Percentiles rank a stretch among this genome's conserved stretches.
Conservation (phyloP, 2,888 invertebrate genomes). For the Carpatolechia fugitivella region DNA sequence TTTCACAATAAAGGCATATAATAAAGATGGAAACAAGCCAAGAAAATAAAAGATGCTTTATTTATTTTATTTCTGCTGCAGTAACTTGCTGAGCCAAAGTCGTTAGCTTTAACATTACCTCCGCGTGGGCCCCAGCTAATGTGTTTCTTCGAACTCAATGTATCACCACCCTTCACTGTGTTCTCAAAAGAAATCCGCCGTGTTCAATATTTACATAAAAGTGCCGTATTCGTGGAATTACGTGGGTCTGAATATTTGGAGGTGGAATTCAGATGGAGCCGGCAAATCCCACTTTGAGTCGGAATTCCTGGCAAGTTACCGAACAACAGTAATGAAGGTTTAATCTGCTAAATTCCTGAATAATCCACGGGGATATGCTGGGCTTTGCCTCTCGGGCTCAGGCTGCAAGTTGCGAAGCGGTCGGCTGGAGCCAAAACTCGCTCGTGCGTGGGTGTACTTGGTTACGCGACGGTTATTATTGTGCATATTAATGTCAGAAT, state of each 20-base stretch:
- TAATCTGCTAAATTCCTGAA: conserved; percentile 60
- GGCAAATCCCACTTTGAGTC: conserved; percentile 60
- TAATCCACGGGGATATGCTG: conserved; percentile 48
- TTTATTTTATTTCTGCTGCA: background rate
- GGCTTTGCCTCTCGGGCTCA: conserved; percentile 42
- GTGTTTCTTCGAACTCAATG: background rate
- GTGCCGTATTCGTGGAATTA: conserved; percentile 49
- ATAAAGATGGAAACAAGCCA: background rate
- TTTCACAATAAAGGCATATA: too few relatives aligned
- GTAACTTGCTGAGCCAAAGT: background rate
- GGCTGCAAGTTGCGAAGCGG: background rate
- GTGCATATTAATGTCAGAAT: background rate
- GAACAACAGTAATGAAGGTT: conserved; percentile 68
- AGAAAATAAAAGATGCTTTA: background rate
- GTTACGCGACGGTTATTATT: conserved; percentile 10
- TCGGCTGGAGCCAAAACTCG: conserved; percentile 2
- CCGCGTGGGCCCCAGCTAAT: background rate
- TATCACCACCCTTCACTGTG: conserved; percentile 3
- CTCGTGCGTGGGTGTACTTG: conserved; percentile 2
- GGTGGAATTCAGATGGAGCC: conserved; percentile 43
- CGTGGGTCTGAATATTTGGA: conserved; percentile 50
- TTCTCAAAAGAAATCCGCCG: conserved; percentile 28
- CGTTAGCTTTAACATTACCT: background rate
- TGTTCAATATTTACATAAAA: conserved; percentile 52
- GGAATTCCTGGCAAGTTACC: conserved; percentile 60